Conservation (phyloP, 1,140 invertebrate species). For the Ditylenchus dipsaci region DNA sequence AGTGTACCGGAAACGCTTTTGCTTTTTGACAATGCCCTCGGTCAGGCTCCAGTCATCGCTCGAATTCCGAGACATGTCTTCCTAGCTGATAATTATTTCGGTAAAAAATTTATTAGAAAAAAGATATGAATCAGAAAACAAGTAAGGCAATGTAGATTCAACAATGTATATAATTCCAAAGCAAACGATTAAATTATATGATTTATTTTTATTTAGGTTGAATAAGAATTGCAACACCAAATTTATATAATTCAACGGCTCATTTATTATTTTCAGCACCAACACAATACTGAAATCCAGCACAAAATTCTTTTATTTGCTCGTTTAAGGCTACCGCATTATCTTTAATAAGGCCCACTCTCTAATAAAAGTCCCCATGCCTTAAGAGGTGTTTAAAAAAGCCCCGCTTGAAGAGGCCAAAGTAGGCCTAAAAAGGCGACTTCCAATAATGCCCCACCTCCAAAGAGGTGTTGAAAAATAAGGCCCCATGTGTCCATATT, state of each 20-base stretch:
- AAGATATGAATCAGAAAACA: neutral
- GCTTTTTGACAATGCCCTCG: neutral
- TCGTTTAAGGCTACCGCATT: neutral
- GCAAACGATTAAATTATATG: neutral
- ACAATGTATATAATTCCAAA: neutral
- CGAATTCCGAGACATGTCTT: neutral
- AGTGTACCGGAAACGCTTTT: constrained; percentile 1
- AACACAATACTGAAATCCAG: too few species aligned
- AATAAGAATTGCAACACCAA: too few species aligned
- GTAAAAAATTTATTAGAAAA: neutral
- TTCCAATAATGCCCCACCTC: too few species aligned
- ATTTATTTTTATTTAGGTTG: too few species aligned
- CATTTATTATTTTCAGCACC: too few species aligned
- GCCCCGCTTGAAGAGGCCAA: neutral
- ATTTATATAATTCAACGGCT: too few species aligned
- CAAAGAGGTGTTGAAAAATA: too few species aligned
- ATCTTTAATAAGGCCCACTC: too few species aligned
- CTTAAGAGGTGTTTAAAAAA: too few species aligned
- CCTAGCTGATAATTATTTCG: neutral
- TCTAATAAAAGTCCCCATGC: too few species aligned
- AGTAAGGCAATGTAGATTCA: neutral
- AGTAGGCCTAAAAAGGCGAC: neutral
- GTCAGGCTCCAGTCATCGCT: too few species aligned
- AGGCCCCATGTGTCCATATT: neutral
- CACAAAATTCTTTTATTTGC: neutral